phyloP scores from a whole-genome alignment of 1,140 invertebrate genomes.

The Musca domestica region DNA sequence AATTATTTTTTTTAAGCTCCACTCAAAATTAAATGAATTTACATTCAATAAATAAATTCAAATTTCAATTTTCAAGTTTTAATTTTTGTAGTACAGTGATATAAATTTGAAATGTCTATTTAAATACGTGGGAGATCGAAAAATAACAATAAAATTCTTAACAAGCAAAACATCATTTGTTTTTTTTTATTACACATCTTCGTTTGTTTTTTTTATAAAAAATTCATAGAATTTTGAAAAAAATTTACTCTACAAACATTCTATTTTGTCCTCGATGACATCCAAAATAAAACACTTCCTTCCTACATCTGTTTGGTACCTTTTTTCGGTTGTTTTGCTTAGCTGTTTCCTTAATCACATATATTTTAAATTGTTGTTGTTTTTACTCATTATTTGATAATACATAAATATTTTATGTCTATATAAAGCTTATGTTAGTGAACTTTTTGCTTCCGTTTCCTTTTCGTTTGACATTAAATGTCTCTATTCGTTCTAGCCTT shows the following conservation, averaged over 20 bases:
- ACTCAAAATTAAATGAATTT: too few relatives aligned
- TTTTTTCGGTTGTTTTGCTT: background rate
- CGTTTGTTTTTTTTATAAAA: too few relatives aligned
- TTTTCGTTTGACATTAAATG: background rate
- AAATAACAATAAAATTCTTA: conserved; percentile 21
- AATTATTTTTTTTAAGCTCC: too few relatives aligned
- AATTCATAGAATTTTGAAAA: too few relatives aligned
- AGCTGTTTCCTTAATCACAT: background rate
- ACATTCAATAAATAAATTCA: too few relatives aligned
- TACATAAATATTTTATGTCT: too few relatives aligned
- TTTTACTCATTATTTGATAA: background rate
- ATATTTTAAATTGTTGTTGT: too few relatives aligned
- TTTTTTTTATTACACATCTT: background rate
- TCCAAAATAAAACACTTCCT: background rate
- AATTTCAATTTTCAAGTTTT: too few relatives aligned
- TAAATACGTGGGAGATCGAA: too few relatives aligned
- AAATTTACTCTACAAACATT: background rate
- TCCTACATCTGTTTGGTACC: background rate
- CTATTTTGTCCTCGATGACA: too few relatives aligned
- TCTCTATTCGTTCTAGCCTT: background rate
- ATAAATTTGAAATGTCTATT: too few relatives aligned
- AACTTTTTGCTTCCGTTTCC: background rate
- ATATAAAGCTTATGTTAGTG: conserved; percentile 11
- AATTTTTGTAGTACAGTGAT: too few relatives aligned
- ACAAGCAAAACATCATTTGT: conserved; percentile 15